Conservation (phyloP, 2,113 vertebrate species). For the Pituophis catenifer region DNA sequence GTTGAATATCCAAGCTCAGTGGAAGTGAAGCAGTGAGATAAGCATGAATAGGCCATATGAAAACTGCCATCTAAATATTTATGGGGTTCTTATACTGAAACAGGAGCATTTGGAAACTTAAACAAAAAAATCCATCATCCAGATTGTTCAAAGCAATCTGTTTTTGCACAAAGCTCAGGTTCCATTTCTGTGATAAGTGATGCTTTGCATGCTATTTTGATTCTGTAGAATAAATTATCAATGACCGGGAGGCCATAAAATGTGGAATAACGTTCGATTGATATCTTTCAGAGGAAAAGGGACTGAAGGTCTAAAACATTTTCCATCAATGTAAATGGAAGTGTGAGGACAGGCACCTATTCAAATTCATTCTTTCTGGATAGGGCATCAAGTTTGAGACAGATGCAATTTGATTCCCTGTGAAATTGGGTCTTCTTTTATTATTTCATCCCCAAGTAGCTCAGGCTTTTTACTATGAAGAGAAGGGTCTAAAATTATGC, state of each 20-base stretch:
- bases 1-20: conserved; percentile 37
- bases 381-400: conserved; percentile 17
- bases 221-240: conserved; percentile 42
- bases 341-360: background rate
- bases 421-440: conserved; percentile 33
- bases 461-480: conserved; percentile 8
- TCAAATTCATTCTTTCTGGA: conserved; percentile 17
- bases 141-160: conserved; percentile 45
- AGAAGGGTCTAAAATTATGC: background rate
- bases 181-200: conserved; percentile 39
- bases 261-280: background rate
- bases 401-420: conserved; percentile 3
- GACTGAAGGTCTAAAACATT: conserved; percentile 12
- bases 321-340: conserved; percentile 25
- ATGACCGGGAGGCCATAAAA: conserved; percentile 33
- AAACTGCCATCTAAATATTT: conserved; percentile 58
- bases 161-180: conserved; percentile 38
- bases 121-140: conserved; percentile 33
- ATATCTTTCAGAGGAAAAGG: conserved; percentile 31
- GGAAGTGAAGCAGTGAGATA: conserved; percentile 45
- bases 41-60: conserved; percentile 36
- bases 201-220: conserved; percentile 25
- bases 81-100: conserved; percentile 38
- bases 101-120: conserved; percentile 46
- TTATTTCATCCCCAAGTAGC: background rate